phyloP scores from a whole-genome alignment of 2,113 vertebrate genomes.

The Acanthochromis polyacanthus region DNA sequence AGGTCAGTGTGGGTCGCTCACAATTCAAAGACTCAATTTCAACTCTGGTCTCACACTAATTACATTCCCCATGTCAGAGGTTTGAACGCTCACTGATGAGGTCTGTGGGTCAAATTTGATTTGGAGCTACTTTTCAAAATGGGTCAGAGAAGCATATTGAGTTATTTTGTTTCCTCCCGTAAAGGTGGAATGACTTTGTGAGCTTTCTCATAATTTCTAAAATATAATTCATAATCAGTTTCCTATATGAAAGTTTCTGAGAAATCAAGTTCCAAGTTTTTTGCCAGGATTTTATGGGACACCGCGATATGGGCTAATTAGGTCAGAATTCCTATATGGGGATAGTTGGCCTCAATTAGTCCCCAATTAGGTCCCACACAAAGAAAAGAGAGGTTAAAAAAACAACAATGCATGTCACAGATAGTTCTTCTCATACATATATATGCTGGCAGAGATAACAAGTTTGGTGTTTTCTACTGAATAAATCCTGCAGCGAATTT shows the following conservation, averaged over 20 bases:
- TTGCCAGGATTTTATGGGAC: constrained; percentile 9
- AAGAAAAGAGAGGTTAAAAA: constrained; percentile 18
- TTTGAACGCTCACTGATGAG: constrained; percentile 18
- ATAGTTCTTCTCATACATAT: constrained; percentile 22
- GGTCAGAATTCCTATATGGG: constrained; percentile 35
- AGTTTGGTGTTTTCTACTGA: constrained; percentile 38
- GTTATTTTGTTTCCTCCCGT: constrained; percentile 2
- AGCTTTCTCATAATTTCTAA: neutral
- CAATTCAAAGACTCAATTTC: constrained; percentile 52
- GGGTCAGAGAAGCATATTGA: constrained; percentile 13
- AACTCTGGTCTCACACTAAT: constrained; percentile 49
- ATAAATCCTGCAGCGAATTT: constrained; percentile 4
- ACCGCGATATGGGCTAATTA: constrained; percentile 31
- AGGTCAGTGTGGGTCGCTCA: constrained; percentile 39
- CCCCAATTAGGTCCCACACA: constrained; percentile 46
- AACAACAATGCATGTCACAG: constrained; percentile 16
- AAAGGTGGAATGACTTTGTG: neutral
- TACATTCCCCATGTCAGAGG: constrained; percentile 34
- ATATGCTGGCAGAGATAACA: constrained; percentile 21
- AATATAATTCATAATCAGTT: constrained; percentile 16
- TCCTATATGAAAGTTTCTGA: constrained; percentile 6
- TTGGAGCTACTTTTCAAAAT: constrained; percentile 29
- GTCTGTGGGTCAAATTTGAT: constrained; percentile 40
- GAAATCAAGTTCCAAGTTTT: constrained; percentile 18
- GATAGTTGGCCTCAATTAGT: constrained; percentile 63